Evolutionary conservation across 2,113 vertebrate species (phyloP).

Genomic region (Tachuris rubrigastra): DNA sequence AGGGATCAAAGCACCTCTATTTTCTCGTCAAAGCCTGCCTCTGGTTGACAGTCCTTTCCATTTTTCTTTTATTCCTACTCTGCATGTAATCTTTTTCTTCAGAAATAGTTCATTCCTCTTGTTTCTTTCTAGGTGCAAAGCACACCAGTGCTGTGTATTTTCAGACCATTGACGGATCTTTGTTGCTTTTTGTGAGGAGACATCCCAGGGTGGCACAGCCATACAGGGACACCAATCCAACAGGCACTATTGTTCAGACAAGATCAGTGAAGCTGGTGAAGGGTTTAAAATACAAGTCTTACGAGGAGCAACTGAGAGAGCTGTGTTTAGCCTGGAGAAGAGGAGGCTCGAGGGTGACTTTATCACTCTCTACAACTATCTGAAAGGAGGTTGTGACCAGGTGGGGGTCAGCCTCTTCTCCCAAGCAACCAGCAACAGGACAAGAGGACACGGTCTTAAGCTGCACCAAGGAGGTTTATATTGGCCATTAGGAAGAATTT

Average conservation of each 20-base stretch:
- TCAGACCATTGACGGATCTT: not conserved
- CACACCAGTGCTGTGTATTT: not conserved
- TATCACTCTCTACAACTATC: not conserved
- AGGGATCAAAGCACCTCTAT: accelerated
- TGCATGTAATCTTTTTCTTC: not conserved
- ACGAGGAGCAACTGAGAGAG: not conserved
- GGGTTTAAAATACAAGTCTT: not conserved
- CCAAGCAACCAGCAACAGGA: not conserved
- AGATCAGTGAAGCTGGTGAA: not conserved
- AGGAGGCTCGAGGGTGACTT: not conserved
- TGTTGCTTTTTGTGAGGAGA: not conserved
- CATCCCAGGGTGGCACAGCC: not conserved
- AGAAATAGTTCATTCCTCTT: not conserved
- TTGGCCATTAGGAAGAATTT: not conserved
- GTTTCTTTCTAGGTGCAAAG: not conserved
- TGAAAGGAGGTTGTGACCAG: not conserved
- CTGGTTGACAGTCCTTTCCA: not conserved
- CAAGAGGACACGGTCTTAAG: not conserved
- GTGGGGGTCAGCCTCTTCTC: not conserved
- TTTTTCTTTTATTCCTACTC: not conserved
- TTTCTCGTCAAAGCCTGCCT: not conserved
- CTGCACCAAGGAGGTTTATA: not conserved
- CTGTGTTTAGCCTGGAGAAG: not conserved
- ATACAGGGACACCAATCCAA: too few relatives aligned
- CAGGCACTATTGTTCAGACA: not conserved